A percentile compares a stretch with the other conserved stretches of the same genome.
Conservation (phyloP, 2,113 vertebrate species). For the Mesocricetus auratus region DNA sequence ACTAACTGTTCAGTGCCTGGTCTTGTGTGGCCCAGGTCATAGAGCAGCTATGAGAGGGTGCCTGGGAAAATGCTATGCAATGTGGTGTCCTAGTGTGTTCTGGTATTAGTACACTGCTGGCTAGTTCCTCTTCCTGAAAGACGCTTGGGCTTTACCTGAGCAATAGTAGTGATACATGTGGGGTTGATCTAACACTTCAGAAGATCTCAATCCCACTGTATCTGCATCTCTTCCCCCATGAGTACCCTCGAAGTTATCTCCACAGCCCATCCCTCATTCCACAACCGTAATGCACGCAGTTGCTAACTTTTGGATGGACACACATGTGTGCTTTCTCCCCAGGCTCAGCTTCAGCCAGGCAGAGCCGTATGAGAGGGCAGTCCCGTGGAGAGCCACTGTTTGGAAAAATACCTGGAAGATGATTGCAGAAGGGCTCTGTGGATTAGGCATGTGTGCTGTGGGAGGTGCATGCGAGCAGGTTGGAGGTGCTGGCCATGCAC, state of each 20-base stretch:
- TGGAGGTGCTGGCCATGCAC: background rate
- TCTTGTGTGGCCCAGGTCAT: background rate
- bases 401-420: background rate
- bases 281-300: background rate
- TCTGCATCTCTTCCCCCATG: background rate
- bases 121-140: background rate
- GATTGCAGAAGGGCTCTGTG: background rate
- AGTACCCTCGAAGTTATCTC: background rate
- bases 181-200: background rate
- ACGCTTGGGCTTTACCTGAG: background rate
- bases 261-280: background rate
- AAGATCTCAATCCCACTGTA: background rate
- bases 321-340: accelerated
- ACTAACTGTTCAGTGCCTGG: background rate
- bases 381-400: background rate
- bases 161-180: background rate
- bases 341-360: background rate
- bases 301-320: background rate
- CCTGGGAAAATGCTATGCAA: too few relatives aligned
- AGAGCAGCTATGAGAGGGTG: background rate
- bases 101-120: too few relatives aligned
- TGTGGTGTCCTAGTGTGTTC: background rate
- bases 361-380: background rate
- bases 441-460: background rate
- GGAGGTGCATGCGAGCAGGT: accelerated